Evolutionary conservation across 2,888 invertebrate species (phyloP).

Genomic region (Chloromyia formosa): DNA sequence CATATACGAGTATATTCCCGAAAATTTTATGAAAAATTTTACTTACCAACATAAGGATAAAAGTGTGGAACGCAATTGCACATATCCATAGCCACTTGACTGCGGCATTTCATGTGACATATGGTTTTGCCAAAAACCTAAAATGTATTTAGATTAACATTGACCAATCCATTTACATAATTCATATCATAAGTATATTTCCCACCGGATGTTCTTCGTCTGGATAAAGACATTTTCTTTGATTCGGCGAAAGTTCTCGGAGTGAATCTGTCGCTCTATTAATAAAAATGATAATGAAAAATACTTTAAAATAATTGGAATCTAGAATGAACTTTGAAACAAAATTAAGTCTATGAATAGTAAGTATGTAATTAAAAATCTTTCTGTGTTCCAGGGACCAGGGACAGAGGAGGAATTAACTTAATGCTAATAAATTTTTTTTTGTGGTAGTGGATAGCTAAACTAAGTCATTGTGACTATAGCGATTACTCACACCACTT

Average conservation of each 20-base stretch:
- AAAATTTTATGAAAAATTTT: too few species aligned
- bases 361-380: too few species aligned
- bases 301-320: background rate
- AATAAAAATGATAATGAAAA: background rate
- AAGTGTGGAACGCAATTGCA: constrained; percentile 66
- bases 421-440: too few species aligned
- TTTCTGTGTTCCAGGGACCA: too few species aligned
- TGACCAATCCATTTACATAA: background rate
- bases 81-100: constrained; percentile 59
- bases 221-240: constrained; percentile 63
- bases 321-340: too few species aligned
- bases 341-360: too few species aligned
- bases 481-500: too few species aligned
- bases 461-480: too few species aligned
- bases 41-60: constrained; percentile 54
- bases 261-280: constrained; percentile 50
- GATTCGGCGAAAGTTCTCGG: constrained; percentile 57
- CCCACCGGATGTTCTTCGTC: constrained; percentile 59
- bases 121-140: constrained; percentile 61
- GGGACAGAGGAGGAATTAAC: too few species aligned
- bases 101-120: constrained; percentile 64
- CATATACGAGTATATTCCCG: too few species aligned
- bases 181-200: constrained; percentile 50
- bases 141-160: background rate
- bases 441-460: too few species aligned